These are phyloP conservation scores for Drosophila lowei DNA, from an alignment of 1,140 invertebrate genomes.

Conservation along the genomic window DNA sequence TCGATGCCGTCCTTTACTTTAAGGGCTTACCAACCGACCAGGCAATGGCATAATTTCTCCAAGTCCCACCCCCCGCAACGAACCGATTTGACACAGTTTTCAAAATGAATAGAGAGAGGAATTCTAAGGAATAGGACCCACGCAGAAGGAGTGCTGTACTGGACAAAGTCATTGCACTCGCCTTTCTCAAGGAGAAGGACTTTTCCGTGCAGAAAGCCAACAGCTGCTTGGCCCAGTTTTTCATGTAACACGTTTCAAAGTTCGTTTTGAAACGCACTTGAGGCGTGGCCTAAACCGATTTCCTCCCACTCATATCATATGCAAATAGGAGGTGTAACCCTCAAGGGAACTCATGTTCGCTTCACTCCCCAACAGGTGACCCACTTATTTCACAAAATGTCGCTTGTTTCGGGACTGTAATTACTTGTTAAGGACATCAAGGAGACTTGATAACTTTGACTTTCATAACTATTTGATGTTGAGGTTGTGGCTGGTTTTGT, in stretches of 20 bases:
- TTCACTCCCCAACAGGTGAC: slow-evolving; percentile 28
- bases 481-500: background rate
- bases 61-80: background rate
- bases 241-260: slow-evolving; percentile 18
- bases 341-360: background rate
- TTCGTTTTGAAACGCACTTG: slow-evolving; percentile 5
- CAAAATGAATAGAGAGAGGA: slow-evolving; percentile 2
- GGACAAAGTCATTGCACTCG: slow-evolving; percentile 67
- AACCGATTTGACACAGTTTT: slow-evolving; percentile 70
- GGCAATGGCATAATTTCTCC: slow-evolving; percentile 55
- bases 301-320: slow-evolving; percentile 30
- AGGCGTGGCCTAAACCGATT: slow-evolving; percentile 24
- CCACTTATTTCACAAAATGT: slow-evolving; percentile 41
- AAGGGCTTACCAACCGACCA: slow-evolving; percentile 42
- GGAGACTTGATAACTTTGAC: slow-evolving; percentile 1
- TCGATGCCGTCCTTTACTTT: slow-evolving; percentile 31
- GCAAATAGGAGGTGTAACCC: slow-evolving; percentile 34
- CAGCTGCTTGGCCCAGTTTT: slow-evolving; percentile 71
- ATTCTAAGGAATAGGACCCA: slow-evolving; percentile 17
- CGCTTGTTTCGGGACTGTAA: slow-evolving; percentile 25
- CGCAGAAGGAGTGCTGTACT: background rate
- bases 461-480: background rate
- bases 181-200: slow-evolving; percentile 25
- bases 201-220: slow-evolving; percentile 43
- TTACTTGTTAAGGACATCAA: slow-evolving; percentile 21